These are phyloP conservation scores for Cassiopea xamachana DNA, from an alignment of 30 jellyfish, hydroid and myxozoan species.

Conservation along the genomic window DNA sequence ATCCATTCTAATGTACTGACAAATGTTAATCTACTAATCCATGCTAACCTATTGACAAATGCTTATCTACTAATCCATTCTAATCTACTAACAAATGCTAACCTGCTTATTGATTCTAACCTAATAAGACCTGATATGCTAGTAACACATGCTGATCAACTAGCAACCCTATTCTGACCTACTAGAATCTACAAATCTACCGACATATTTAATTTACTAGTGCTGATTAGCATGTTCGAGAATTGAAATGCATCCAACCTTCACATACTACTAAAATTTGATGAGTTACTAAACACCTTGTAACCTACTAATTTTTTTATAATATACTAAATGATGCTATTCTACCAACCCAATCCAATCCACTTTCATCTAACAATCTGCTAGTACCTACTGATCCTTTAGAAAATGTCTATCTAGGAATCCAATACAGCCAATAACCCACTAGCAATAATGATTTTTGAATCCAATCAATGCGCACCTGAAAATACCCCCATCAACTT, in stretches of 20 bases:
- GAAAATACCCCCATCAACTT: no score
- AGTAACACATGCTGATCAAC: not conserved
- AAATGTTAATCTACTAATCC: not conserved
- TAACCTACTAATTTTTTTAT: not conserved
- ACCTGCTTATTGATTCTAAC: not conserved
- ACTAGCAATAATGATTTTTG: no score
- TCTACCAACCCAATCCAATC: no score
- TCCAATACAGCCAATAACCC: no score
- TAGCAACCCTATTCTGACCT: not conserved
- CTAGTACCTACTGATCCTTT: not conserved
- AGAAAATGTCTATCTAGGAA: no score
- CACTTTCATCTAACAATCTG: not conserved
- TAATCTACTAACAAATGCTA: conserved; percentile 10
- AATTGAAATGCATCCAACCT: no score
- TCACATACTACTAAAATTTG: no score
- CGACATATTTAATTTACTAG: no score
- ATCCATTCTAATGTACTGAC: conserved; percentile 1
- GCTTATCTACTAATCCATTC: not conserved
- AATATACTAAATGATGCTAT: no score
- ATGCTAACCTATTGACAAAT: not conserved
- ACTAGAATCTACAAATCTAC: not conserved
- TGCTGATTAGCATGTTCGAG: no score
- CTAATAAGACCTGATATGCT: not conserved
- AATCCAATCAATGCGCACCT: no score
- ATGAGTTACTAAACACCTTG: not conserved